Conservation (phyloP, 2,113 vertebrate species). For the Lophius piscatorius region DNA sequence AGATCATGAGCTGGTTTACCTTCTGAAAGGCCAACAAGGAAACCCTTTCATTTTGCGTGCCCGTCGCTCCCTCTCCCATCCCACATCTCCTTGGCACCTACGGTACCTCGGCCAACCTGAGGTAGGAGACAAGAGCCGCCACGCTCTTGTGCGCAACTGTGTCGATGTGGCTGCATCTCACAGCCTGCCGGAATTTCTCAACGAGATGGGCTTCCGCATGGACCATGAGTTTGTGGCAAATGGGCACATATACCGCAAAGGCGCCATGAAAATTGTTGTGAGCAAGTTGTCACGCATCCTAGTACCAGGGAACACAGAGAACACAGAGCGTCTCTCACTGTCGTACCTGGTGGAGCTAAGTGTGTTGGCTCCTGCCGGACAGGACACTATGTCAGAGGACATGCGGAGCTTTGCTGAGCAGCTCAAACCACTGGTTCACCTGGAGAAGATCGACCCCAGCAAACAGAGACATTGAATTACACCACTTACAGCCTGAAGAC, state of each 20-base stretch:
- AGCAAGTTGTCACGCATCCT: constrained; percentile 94
- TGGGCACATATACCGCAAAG: constrained; percentile 94
- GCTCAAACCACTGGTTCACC: constrained; percentile 92
- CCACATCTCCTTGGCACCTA: constrained; percentile 89
- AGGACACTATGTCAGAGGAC: constrained; percentile 89
- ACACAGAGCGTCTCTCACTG: constrained; percentile 90
- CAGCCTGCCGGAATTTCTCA: constrained; percentile 91
- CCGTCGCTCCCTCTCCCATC: constrained; percentile 88
- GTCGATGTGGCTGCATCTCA: constrained; percentile 95
- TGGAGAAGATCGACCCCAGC: constrained; percentile 96
- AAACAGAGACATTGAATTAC: constrained; percentile 83
- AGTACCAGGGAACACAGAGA: constrained; percentile 93
- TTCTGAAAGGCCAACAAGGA: constrained; percentile 96
- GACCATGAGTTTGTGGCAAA: constrained; percentile 97
- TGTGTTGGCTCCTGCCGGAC: constrained; percentile 82
- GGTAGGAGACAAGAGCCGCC: constrained; percentile 93
- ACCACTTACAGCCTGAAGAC: constrained; percentile 49
- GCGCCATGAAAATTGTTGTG: constrained; percentile 93
- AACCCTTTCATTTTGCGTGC: constrained; percentile 96
- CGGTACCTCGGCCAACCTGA: constrained; percentile 96
- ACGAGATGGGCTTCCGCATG: constrained; percentile 99
- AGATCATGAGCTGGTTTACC: constrained; percentile 96
- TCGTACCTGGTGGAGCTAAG: constrained; percentile 91
- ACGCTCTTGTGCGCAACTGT: constrained; percentile 92
- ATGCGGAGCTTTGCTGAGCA: constrained; percentile 98